Conservation (phyloP, 2,888 invertebrate genomes). For the Vannuccia rotundouncinata region DNA sequence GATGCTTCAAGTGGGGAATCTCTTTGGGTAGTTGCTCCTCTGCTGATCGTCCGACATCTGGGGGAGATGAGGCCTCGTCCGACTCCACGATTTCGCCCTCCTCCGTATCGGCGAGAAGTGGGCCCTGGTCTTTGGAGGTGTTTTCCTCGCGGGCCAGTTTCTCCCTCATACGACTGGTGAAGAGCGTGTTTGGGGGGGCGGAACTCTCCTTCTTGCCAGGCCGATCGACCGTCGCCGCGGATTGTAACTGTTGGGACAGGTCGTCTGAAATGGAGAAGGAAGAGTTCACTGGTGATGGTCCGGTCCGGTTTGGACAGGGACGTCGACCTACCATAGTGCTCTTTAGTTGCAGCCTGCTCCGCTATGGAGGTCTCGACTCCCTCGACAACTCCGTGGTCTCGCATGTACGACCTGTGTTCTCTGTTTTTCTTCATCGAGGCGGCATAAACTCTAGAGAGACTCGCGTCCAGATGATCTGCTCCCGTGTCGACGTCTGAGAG, state of each 20-base stretch:
- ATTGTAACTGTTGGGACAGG: not conserved
- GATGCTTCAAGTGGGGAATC: no score
- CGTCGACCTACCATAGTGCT: not conserved
- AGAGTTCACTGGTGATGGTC: no score
- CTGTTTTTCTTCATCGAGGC: not conserved
- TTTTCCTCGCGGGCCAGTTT: not conserved
- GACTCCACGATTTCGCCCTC: conserved; percentile 15
- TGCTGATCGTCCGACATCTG: not conserved
- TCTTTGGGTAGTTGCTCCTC: no score
- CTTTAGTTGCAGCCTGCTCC: not conserved
- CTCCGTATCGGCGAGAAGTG: not conserved
- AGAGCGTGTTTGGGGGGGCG: not conserved
- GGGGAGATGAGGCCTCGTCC: not conserved
- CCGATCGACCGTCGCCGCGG: not conserved
- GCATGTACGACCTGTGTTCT: not conserved
- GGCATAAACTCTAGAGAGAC: not conserved
- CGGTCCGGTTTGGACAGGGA: not conserved
- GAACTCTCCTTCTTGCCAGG: not conserved
- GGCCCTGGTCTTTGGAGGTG: no score
- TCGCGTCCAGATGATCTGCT: not conserved
- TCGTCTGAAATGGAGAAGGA: not conserved
- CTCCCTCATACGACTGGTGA: not conserved
- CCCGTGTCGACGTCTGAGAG: not conserved
- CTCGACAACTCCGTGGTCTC: not conserved
- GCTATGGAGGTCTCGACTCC: not conserved